Evolutionary conservation across 1,140 invertebrate genomes (phyloP), one percentile per base, ranked within the genome.

Genomic region (Drosophila saltans): DNA sequence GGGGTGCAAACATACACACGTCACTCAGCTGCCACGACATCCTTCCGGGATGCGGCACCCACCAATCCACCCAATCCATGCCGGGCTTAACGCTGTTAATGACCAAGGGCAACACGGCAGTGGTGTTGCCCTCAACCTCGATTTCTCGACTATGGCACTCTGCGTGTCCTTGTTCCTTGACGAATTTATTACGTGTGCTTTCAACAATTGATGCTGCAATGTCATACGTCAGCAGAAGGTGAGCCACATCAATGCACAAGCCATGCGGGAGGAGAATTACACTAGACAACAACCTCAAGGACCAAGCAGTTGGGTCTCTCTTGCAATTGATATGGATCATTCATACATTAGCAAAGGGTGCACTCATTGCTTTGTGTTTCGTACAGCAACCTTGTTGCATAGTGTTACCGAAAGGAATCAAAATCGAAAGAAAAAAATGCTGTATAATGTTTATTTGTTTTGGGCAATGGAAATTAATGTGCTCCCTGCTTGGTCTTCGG

Each of bases 181-280:
- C 76, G 82, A 73, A 81, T 78, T 78, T 74, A 86, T 86, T 86
- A 83, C 83, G 72, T 83, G 71, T 81, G 74, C 79, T 84, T 70
- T 75, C 71, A 88, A 86, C 84, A 89, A 89, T 89, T 89, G 84
- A 89, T 80, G 84, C 81, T 89, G 84, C 84, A 88, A 88, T 88
- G 84, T 88, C 84, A 88, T 84, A 78, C 84, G 84, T 89, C 85
- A 89, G 84, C 84, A 84, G 84, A 88, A 88, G 84, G 84, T 88
- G 80, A 68, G 73, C 57, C 72, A 83, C 88, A 88, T 83, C 72
- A 80, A 68, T 62, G 65, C 41, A 24, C 55, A 24, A 70, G 33
- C 57, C 55, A 36, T 45, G 43, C 52, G 58, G 45, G 71, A 69
- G 78, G 69, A 28, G 66, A 56, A 41, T 65, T 68, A 71, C 72